Percentiles rank a stretch among this genome's conserved stretches.
Evolutionary conservation across 2,797 vertebrate genomes (phyloP).

Genomic region (Esox lucius): DNA sequence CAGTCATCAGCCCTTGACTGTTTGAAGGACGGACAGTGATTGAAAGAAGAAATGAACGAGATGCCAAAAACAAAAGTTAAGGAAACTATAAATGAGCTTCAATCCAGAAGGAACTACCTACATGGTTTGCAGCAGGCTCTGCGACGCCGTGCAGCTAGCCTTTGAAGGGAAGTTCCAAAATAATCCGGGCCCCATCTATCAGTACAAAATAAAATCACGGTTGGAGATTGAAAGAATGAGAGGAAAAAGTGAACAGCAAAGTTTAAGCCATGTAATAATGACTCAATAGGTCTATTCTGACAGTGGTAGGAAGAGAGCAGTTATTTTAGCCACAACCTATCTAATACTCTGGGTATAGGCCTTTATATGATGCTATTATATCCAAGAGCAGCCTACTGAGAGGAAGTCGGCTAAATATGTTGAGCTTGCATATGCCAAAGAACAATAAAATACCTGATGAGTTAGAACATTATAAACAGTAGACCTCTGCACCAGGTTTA

Average conservation of each 20-base stretch:
- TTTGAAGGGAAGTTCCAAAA: conserved; percentile 77
- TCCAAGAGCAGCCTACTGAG: conserved; percentile 39
- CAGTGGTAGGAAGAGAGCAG: not conserved
- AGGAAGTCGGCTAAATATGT: conserved; percentile 22
- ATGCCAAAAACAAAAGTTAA: conserved; percentile 41
- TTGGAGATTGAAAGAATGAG: not conserved
- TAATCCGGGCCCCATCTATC: conserved; percentile 79
- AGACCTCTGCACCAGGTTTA: not conserved
- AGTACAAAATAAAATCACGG: conserved; percentile 59
- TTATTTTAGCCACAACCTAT: not conserved
- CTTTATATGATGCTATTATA: conserved; percentile 65
- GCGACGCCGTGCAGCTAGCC: conserved; percentile 75
- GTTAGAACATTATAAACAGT: not conserved
- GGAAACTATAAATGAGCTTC: conserved; percentile 30
- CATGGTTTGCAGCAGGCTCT: conserved; percentile 79
- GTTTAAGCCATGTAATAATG: not conserved
- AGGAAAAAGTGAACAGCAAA: not conserved
- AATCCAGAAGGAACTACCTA: conserved; percentile 53
- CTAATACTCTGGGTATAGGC: conserved; percentile 20
- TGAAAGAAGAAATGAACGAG: conserved; percentile 55
- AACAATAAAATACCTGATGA: conserved; percentile 4
- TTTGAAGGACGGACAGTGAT: conserved; percentile 54
- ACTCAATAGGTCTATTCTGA: not conserved
- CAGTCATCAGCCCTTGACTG: conserved; percentile 29
- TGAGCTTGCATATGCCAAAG: conserved; percentile 25